These are phyloP conservation scores for Buceros bicornis DNA, from an alignment of 2,797 vertebrate genomes.

Conservation along the genomic window DNA sequence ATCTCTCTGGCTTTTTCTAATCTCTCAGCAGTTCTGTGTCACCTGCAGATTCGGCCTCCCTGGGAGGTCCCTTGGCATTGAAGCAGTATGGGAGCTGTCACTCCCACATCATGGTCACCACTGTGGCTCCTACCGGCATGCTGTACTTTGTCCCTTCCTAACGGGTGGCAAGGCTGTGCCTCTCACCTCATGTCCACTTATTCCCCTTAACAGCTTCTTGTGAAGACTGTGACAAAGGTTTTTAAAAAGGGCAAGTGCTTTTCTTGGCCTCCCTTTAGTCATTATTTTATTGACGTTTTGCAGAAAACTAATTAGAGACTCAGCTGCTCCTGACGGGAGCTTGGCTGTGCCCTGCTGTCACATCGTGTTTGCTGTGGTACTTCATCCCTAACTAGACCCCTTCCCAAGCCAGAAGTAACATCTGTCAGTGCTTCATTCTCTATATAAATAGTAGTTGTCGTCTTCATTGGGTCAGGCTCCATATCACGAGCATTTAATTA, in stretches of 20 bases:
- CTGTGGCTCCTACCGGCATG: rapidly evolving
- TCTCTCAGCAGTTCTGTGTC: neutral
- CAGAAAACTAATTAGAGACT: neutral
- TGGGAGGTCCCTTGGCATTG: neutral
- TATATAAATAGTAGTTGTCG: neutral
- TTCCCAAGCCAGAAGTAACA: neutral
- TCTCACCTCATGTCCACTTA: neutral
- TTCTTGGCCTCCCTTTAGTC: neutral
- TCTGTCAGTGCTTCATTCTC: neutral
- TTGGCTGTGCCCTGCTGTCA: neutral
- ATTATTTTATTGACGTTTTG: neutral
- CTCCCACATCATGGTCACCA: rapidly evolving
- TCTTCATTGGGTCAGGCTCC: neutral
- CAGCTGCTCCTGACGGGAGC: neutral
- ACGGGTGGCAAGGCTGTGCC: neutral
- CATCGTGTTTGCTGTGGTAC: neutral
- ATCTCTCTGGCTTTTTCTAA: neutral
- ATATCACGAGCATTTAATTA: neutral
- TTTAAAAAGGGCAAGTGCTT: neutral
- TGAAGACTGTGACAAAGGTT: neutral
- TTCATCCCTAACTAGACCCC: neutral
- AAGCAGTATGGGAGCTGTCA: rapidly evolving
- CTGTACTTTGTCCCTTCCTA: neutral
- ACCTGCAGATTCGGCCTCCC: neutral
- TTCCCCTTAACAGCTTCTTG: neutral